Conservation (phyloP, 2,888 invertebrate genomes). For the Anoplius nigerrimus region DNA sequence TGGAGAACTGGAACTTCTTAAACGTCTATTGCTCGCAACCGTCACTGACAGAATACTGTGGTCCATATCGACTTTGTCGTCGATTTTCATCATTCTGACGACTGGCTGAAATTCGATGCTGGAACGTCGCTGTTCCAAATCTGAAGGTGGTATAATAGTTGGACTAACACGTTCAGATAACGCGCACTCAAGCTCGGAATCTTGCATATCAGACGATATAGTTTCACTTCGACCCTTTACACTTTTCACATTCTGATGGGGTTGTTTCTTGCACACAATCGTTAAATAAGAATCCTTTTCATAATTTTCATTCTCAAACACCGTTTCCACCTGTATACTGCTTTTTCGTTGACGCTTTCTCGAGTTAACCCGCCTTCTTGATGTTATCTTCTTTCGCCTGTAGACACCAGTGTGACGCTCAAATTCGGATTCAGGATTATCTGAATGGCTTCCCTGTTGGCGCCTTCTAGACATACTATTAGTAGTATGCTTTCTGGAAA, state of each 20-base stretch:
- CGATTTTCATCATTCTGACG: conserved; percentile 82
- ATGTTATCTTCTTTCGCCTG: conserved; percentile 27
- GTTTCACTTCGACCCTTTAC: conserved; percentile 34
- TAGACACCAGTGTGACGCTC: conserved; percentile 32
- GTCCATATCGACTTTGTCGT: conserved; percentile 74
- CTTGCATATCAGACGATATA: conserved; percentile 52
- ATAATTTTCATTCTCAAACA: conserved; percentile 63
- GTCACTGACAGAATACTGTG: conserved; percentile 69
- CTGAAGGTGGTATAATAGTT: conserved; percentile 53
- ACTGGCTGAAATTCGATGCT: conserved; percentile 80
- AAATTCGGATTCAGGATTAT: conserved; percentile 31
- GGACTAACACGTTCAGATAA: conserved; percentile 63
- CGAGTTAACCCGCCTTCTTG: conserved; percentile 42
- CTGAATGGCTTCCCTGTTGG: conserved; percentile 29
- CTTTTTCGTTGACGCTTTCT: conserved; percentile 52
- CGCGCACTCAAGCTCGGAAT: conserved; percentile 58
- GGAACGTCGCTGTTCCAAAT: conserved; percentile 68
- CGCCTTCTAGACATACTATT: conserved; percentile 45
- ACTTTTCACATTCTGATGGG: conserved; percentile 11
- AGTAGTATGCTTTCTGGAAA: conserved; percentile 51
- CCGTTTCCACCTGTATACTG: conserved; percentile 46
- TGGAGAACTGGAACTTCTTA: conserved; percentile 71
- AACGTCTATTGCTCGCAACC: conserved; percentile 70
- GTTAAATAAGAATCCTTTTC: conserved; percentile 58
- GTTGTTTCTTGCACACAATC: conserved; percentile 48